Evolutionary conservation across 1,140 invertebrate genomes (phyloP).

Genomic region (Doryteuthis pealeii): DNA sequence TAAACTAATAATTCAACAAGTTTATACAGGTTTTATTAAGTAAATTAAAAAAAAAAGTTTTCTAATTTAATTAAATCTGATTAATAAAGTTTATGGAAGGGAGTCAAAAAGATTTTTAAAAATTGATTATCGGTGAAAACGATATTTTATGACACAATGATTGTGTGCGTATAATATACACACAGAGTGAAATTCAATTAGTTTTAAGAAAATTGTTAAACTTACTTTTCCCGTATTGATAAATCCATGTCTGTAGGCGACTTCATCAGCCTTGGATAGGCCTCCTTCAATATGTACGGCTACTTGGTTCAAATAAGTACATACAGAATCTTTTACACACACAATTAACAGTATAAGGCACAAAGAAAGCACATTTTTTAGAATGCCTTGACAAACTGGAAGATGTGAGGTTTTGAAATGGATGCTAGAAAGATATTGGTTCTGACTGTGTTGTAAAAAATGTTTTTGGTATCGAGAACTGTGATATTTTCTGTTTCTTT

Average conservation of each 20-base stretch:
- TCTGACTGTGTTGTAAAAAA: not conserved
- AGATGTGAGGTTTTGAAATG: not conserved
- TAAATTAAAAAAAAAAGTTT: too few species aligned
- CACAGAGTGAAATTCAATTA: too few species aligned
- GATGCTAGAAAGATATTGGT: not conserved
- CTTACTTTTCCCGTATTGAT: not conserved
- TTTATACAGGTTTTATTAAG: too few species aligned
- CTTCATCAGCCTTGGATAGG: not conserved
- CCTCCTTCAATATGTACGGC: constrained; percentile 5
- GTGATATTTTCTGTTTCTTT: too few species aligned
- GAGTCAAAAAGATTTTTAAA: too few species aligned
- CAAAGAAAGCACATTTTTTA: not conserved
- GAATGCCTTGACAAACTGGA: not conserved
- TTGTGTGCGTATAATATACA: too few species aligned
- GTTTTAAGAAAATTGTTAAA: too few species aligned
- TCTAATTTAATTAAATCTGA: too few species aligned
- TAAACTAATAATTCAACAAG: too few species aligned
- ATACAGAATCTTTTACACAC: not conserved
- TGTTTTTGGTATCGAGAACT: not conserved
- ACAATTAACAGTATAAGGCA: not conserved
- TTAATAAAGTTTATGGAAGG: too few species aligned
- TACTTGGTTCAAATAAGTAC: not conserved
- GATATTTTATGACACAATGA: too few species aligned
- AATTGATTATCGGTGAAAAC: too few species aligned
- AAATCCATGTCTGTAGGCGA: not conserved